These are phyloP conservation scores for Ctenodactylus gundi DNA, from an alignment of 2,113 vertebrate genomes.

Conservation along the genomic window DNA sequence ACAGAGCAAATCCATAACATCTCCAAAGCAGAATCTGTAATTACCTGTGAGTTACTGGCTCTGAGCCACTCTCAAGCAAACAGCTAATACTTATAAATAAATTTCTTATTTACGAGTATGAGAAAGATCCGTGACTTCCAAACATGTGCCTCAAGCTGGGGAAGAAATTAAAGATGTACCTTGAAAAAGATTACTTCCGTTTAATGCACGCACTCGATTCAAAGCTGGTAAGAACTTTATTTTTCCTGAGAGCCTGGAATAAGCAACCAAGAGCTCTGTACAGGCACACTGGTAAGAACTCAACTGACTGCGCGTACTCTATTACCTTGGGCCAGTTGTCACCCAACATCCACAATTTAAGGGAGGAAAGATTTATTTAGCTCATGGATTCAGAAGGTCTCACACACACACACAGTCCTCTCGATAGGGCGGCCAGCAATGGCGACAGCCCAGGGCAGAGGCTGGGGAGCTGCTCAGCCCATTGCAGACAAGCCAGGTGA, in stretches of 20 bases:
- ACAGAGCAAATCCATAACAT: not conserved
- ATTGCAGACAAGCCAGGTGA: no score
- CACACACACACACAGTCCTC: no score
- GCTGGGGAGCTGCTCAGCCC: no score
- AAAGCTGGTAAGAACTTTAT: not conserved
- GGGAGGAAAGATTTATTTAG: no score
- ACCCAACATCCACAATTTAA: no score
- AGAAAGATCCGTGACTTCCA: no score
- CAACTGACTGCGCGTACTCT: not conserved
- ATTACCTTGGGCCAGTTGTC: not conserved
- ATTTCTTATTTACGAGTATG: conserved; percentile 37
- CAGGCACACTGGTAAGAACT: not conserved
- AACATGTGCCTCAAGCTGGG: not conserved
- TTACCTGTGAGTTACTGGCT: not conserved
- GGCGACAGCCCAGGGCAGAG: no score
- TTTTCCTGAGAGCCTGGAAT: not conserved
- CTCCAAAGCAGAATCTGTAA: not conserved
- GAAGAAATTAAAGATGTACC: no score
- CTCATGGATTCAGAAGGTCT: no score
- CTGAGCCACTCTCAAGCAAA: not conserved
- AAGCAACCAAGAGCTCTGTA: not conserved
- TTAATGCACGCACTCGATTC: not conserved
- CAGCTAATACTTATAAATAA: not conserved
- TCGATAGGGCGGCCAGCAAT: no score
- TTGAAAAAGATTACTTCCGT: not conserved